Base-by-base conservation (phyloP, 2,113 vertebrate genomes). In the Serinus canaria region DNA sequence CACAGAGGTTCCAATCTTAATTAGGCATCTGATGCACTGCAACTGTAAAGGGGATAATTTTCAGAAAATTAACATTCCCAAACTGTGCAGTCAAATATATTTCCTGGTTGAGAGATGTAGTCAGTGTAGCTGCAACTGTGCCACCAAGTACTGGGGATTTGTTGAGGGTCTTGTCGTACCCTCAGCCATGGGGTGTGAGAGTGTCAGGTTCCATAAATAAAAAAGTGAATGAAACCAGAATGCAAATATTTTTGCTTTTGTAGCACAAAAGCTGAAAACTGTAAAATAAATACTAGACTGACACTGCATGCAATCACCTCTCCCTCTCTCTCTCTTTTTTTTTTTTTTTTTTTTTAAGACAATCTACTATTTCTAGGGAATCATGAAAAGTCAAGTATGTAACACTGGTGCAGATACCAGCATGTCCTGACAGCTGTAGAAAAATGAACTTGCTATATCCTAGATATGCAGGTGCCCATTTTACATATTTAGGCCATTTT, bases 281-380 rank as follows among this genome's bases (percentile, higher is more conserved):
- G 12, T 72, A 72, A 76, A 68, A 67, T 39, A 89, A 91, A 69
- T 8, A 16, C 24, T 25, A 56, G 13, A 37, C 13, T 27, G 9
- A 43, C 8, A n/a, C 10, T 25, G 15, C 7, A 80, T n/a, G 5
- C 7, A 80, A 35, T 5, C 4, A 28, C 4, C 0, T 39, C 1
- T 15, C 22, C 27, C 24, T 46, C 39, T n/a, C 24, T 15, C 12
- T 33, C 21, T 28, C 46, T 53, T 31, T n/a, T 22, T 23, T 3
- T 20, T 84, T 28, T 50, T 53, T n/a, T n/a, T 25, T 23, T 3
- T 20, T 84, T 59, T 87, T 66, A 55, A 62, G 43, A 24, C 4
- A 62, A 13, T 46, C 7, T 47, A 46, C 18, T 49, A 74, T 53
- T 85, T 83, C 21, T 46, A 81, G 10, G 9, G 16, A 87, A 56